phyloP scores from a whole-genome alignment of 2,888 invertebrate genomes.

The Ceraclea dissimilis region DNA sequence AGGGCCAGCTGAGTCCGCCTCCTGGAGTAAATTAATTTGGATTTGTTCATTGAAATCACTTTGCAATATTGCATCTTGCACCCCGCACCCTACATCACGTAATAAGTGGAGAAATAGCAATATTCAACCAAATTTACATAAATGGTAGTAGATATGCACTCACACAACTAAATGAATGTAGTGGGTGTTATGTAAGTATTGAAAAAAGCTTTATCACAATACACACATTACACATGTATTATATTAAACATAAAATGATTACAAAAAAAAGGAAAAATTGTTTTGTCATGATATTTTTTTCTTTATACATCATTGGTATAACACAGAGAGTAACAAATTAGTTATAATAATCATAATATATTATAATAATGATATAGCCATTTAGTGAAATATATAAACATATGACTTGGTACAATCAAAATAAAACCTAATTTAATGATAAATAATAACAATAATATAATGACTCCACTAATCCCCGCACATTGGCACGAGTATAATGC shows the following conservation, averaged over 20 bases:
- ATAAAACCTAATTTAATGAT: slow-evolving; percentile 8
- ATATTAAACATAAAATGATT: neutral
- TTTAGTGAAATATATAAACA: neutral
- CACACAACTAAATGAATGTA: too few relatives aligned
- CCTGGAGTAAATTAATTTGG: too few relatives aligned
- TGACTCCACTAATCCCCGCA: slow-evolving; percentile 1
- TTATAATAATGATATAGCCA: neutral
- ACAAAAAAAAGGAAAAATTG: neutral
- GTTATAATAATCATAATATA: neutral
- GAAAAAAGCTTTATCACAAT: too few relatives aligned
- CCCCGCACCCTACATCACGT: too few relatives aligned
- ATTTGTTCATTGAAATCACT: too few relatives aligned
- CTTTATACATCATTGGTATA: slow-evolving; percentile 13
- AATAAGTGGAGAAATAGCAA: too few relatives aligned
- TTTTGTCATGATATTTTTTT: slow-evolving; percentile 18
- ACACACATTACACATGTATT: too few relatives aligned
- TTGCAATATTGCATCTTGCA: too few relatives aligned
- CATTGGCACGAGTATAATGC: neutral
- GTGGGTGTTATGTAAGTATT: too few relatives aligned
- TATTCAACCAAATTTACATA: too few relatives aligned
- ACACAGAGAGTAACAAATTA: neutral
- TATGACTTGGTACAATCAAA: slow-evolving; percentile 13
- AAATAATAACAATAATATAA: slow-evolving; percentile 5
- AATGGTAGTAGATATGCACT: too few relatives aligned
- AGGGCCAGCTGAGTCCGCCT: too few relatives aligned